phyloP scores from a whole-genome alignment of 2,113 vertebrate genomes.

The Corydoras sp. region DNA sequence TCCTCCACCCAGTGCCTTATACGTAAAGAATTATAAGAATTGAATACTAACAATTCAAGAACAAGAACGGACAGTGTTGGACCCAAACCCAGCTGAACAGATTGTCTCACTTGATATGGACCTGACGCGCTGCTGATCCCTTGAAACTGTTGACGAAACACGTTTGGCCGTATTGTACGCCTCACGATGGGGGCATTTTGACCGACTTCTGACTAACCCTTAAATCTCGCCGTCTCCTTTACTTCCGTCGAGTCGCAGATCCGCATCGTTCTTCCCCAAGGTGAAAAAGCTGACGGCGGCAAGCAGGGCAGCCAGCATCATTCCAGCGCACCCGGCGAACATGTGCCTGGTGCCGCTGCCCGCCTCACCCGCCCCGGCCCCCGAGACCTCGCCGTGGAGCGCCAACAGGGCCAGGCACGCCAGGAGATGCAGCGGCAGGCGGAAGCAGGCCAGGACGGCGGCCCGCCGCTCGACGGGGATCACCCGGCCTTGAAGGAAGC shows the following conservation, averaged over 20 bases:
- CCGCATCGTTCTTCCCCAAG: constrained; percentile 73
- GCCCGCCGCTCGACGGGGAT: constrained; percentile 79
- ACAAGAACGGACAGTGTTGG: no score
- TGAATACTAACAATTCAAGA: no score
- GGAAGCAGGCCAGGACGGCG: constrained; percentile 82
- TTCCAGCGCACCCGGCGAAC: constrained; percentile 76
- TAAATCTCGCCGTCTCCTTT: constrained; percentile 62
- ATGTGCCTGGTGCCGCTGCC: constrained; percentile 82
- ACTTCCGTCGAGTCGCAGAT: constrained; percentile 69
- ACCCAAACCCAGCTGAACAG: no score
- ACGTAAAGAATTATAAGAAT: no score
- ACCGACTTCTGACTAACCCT: neutral
- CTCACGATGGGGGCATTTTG: no score
- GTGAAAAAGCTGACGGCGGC: constrained; percentile 82
- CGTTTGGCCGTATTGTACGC: no score
- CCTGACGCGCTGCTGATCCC: no score
- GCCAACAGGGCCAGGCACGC: constrained; percentile 82
- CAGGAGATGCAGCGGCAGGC: constrained; percentile 81
- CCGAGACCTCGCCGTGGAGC: constrained; percentile 79
- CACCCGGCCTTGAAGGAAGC: constrained; percentile 80
- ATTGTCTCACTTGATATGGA: no score
- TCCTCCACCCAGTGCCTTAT: no score
- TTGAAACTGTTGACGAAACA: no score
- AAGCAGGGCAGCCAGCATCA: constrained; percentile 82
- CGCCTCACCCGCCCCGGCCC: constrained; percentile 72